A percentile compares a stretch with the other conserved stretches of the same genome.
Conservation (phyloP, 2,888 invertebrate genomes). For the Nomada fucata region DNA sequence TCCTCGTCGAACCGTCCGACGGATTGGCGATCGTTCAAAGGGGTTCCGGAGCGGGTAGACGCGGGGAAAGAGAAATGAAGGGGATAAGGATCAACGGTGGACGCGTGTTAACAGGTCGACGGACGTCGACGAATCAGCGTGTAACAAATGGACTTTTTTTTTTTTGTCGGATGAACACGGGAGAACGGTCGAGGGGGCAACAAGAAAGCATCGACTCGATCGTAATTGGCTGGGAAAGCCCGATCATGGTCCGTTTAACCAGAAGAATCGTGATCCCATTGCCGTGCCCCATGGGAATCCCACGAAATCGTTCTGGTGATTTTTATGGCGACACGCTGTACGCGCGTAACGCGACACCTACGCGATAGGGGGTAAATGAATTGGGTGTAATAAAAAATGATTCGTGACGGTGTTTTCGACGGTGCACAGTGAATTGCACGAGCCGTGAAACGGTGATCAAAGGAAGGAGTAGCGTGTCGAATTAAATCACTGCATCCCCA, state of each 20-base stretch:
- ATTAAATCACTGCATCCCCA: too few species aligned
- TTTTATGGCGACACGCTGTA: not conserved
- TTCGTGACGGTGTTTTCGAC: too few species aligned
- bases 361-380: too few species aligned
- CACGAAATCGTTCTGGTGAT: not conserved
- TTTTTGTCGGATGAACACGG: constrained; percentile 12
- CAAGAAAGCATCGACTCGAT: constrained; percentile 5
- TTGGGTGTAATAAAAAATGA: too few species aligned
- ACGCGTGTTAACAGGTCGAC: constrained; percentile 28
- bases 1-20: not conserved
- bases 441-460: too few species aligned
- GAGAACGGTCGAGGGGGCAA: not conserved
- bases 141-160: not conserved
- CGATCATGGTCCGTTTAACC: not conserved
- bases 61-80: too few species aligned
- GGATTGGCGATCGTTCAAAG: not conserved
- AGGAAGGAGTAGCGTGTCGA: too few species aligned
- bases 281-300: not conserved
- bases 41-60: too few species aligned
- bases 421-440: too few species aligned
- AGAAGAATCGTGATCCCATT: not conserved
- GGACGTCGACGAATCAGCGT: not conserved
- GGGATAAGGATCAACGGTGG: not conserved
- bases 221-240: constrained; percentile 38
- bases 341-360: too few species aligned